Percentiles rank a stretch among this genome's conserved stretches.
Evolutionary conservation across 2,888 invertebrate genomes (phyloP).

Genomic region (Tridacna gigas): DNA sequence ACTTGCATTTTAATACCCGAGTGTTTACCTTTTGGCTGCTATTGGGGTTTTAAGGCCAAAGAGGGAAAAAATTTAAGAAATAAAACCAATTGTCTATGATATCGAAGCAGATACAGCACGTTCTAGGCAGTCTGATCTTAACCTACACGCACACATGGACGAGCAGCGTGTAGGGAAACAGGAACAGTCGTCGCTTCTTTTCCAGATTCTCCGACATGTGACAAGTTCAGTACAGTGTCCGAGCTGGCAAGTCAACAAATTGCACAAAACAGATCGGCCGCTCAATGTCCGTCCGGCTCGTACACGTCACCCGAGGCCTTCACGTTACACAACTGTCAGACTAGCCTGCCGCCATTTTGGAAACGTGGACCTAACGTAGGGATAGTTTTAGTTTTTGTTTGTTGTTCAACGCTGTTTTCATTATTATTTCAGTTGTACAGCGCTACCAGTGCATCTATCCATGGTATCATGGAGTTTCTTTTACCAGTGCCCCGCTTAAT

Average conservation of each 20-base stretch:
- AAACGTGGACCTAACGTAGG: constrained; percentile 10
- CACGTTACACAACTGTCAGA: constrained; percentile 1
- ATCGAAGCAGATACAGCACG: too few relatives aligned
- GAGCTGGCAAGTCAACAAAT: constrained; percentile 11
- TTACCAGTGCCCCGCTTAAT: not conserved
- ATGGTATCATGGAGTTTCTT: not conserved
- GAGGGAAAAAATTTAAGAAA: too few relatives aligned
- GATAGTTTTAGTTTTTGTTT: not conserved
- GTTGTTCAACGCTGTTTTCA: not conserved
- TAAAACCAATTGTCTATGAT: too few relatives aligned
- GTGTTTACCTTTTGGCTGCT: too few relatives aligned
- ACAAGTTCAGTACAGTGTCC: not conserved
- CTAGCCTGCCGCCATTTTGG: constrained; percentile 11
- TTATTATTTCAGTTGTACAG: not conserved
- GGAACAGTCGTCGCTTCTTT: not conserved
- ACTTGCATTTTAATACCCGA: too few relatives aligned
- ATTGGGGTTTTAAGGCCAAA: too few relatives aligned
- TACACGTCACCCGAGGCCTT: constrained; percentile 17
- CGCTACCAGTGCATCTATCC: not conserved
- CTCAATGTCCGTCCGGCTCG: constrained; percentile 1
- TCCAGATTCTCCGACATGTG: not conserved
- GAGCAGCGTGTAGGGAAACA: too few relatives aligned
- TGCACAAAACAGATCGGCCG: not conserved
- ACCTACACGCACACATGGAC: too few relatives aligned
- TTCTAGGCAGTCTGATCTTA: too few relatives aligned